These are phyloP conservation scores for Macrotis lagotis DNA, from an alignment of 2,113 vertebrate genomes.

Conservation along the genomic window DNA sequence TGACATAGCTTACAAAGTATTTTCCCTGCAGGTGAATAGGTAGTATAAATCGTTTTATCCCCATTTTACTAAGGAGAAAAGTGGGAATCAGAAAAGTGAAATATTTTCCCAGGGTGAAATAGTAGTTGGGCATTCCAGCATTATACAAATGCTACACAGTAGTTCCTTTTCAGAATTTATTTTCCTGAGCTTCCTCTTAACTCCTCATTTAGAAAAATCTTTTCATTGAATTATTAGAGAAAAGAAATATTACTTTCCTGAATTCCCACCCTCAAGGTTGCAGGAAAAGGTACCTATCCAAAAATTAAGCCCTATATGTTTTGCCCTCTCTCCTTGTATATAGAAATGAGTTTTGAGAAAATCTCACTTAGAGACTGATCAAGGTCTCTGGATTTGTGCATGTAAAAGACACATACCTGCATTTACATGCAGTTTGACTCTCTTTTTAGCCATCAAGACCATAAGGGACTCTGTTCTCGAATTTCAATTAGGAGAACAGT, in stretches of 20 bases:
- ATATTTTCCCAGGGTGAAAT: neutral
- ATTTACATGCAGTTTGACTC: neutral
- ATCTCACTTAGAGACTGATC: neutral
- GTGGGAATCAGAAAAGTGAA: neutral
- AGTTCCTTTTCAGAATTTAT: neutral
- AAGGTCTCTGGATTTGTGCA: neutral
- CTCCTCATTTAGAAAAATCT: neutral
- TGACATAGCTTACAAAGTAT: neutral
- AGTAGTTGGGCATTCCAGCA: neutral
- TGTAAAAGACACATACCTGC: neutral
- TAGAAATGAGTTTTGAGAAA: neutral
- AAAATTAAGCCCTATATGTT: neutral
- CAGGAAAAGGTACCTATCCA: neutral
- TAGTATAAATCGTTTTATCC: neutral
- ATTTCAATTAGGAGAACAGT: constrained; percentile 42
- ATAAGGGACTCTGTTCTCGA: constrained; percentile 28
- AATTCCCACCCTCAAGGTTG: neutral
- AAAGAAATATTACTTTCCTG: neutral
- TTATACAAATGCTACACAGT: neutral
- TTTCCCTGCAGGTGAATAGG: neutral
- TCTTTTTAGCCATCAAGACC: constrained; percentile 43
- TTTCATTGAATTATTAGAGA: neutral
- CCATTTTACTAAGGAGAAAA: neutral
- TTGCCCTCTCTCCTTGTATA: neutral
- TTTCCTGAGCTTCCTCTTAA: neutral